Evolutionary conservation across 2,888 invertebrate species (phyloP).

Genomic region (Eilema depressum): DNA sequence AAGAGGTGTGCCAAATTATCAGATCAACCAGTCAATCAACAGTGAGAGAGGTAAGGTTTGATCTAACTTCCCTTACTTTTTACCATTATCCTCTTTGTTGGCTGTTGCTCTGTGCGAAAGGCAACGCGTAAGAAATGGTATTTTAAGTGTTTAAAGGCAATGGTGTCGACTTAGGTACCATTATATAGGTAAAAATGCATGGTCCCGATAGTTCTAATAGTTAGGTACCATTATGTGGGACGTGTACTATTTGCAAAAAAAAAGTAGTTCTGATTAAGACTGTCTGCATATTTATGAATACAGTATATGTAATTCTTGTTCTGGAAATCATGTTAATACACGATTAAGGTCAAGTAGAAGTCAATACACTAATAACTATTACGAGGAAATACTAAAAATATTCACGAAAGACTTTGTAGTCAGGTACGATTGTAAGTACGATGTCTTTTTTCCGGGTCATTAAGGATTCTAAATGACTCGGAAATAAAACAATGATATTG

Average conservation of each 20-base stretch:
- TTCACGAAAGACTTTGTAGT: slow-evolving; percentile 32
- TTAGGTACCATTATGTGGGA: no score
- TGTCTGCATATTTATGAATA: not conserved
- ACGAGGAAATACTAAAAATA: slow-evolving; percentile 20
- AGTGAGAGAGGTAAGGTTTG: not conserved
- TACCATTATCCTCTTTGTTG: not conserved
- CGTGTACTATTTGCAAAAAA: not conserved
- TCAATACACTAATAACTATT: slow-evolving; percentile 31
- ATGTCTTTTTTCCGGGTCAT: slow-evolving; percentile 4
- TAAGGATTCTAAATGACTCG: slow-evolving; percentile 37
- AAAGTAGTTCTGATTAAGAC: not conserved
- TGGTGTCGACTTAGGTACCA: no score
- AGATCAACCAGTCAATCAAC: not conserved
- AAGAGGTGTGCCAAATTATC: no score
- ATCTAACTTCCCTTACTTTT: no score
- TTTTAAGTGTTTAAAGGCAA: not conserved
- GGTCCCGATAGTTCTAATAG: no score
- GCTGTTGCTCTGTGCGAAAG: not conserved
- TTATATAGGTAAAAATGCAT: no score
- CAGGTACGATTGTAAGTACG: slow-evolving; percentile 22
- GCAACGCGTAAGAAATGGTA: not conserved
- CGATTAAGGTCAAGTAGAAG: slow-evolving; percentile 39
- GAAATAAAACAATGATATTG: slow-evolving; percentile 39
- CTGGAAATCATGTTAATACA: slow-evolving; percentile 20
- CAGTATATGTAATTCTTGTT: not conserved